Percentiles rank a stretch among this genome's conserved stretches.
Evolutionary conservation across 2,888 invertebrate genomes (phyloP).

Genomic region (Polyommatus iphigenia): DNA sequence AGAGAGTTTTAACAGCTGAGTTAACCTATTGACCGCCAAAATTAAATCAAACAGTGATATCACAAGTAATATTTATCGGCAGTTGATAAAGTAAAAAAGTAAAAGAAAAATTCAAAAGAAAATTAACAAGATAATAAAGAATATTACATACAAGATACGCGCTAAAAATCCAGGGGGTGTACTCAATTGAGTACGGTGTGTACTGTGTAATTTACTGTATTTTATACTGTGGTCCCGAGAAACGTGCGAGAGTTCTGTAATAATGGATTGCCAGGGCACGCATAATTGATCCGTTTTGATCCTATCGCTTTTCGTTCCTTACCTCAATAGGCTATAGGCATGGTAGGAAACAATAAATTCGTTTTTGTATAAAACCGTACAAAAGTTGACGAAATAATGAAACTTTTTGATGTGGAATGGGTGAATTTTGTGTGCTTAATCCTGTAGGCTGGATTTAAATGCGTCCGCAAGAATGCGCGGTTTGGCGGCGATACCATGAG

Average conservation of each 20-base stretch:
- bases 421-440: neutral
- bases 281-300: slow-evolving; percentile 10
- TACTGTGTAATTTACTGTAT: neutral
- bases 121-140: no score
- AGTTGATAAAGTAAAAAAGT: no score
- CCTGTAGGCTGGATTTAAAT: neutral
- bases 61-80: no score
- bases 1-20: no score
- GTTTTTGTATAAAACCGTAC: neutral
- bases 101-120: no score
- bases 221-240: neutral
- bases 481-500: no score
- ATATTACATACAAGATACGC: no score
- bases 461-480: no score
- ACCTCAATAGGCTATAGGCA: neutral
- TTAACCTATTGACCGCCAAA: no score
- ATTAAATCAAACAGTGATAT: no score
- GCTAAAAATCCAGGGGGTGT: no score
- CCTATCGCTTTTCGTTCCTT: neutral
- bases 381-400: neutral
- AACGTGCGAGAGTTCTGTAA: neutral
- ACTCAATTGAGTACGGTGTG: no score
- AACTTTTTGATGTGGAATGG: neutral
- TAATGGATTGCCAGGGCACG: neutral
- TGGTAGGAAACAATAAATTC: neutral